Evolutionary conservation across 1,140 invertebrate genomes (phyloP), one percentile per base, ranked within the genome.

Genomic region (Aleiodes sp.): DNA sequence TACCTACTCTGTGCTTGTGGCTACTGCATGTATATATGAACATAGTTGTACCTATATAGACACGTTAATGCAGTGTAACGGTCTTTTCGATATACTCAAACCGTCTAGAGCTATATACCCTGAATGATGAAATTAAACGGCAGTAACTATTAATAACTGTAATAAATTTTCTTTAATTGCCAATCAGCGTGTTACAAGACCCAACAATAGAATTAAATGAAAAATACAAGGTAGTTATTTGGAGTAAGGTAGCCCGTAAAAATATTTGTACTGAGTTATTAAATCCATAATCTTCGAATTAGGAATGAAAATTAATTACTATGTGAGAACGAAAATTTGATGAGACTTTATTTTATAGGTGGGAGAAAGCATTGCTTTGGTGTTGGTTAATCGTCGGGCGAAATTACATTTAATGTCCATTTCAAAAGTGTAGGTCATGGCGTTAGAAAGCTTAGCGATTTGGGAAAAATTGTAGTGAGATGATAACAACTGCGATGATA

Each of bases 81-180:
- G 56, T 59, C 65, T 39, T 14, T 67, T n/a, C n/a, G n/a, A 19
- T 39, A 65, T 35, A 31, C 21, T 35, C 60, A 63, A 28, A n/a
- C n/a, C n/a, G n/a, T n/a, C n/a, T n/a, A n/a, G n/a, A n/a, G 19
- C 12, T 6, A 63, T n/a, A 21, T 63, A 63, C 60, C 31, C 33
- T 29, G 26, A 39, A 69, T 69, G 67, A 63, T 60, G 67, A 62
- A 69, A 69, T 62, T 63, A 41, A 61, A 35, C 41, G 29, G 61
- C 43, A 61, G 59, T 69, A 69, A 69, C 59, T 69, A 69, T 35
- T 69, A 52, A 52, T 52, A 52, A 52, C 46, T 52, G 26, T 21
- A 52, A 52, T 52, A 52, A 69, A 69, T 60, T 63, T 63, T 63
- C 39, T 43, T 59, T 63, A 69, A 63, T 69, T 69, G 43, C 59